Evolutionary conservation across 2,797 vertebrate species (phyloP).

Genomic region (Megalops cyprinoides): DNA sequence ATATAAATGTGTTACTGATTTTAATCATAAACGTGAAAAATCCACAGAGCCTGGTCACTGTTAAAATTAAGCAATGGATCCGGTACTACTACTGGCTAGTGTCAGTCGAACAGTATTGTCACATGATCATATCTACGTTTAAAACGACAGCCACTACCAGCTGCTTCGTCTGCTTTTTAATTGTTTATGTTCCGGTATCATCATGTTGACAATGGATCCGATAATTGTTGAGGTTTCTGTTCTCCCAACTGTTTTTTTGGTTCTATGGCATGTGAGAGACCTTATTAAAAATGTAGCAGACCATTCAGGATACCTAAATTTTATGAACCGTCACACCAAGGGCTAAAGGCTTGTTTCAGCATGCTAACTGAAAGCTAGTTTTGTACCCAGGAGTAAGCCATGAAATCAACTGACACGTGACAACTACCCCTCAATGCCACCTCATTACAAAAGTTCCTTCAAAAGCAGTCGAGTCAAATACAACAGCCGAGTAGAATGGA

Average conservation of each 20-base stretch:
- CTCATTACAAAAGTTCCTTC: not conserved
- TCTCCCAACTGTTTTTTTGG: not conserved
- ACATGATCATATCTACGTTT: not conserved
- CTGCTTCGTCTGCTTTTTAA: not conserved
- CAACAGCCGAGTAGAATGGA: not conserved
- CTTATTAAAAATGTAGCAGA: not conserved
- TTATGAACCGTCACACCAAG: not conserved
- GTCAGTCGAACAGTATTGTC: not conserved
- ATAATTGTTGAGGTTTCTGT: not conserved
- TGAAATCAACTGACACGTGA: not conserved
- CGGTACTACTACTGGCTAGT: not conserved
- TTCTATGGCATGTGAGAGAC: not conserved
- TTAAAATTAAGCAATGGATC: not conserved
- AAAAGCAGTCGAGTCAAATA: not conserved
- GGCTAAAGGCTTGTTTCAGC: not conserved
- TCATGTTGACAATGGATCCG: not conserved
- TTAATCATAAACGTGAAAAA: not conserved
- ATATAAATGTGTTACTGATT: not conserved
- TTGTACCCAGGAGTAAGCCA: not conserved
- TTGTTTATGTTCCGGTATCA: not conserved
- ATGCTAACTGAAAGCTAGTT: not conserved
- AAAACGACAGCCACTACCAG: not conserved
- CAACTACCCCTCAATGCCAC: not conserved
- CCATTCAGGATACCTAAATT: slow-evolving; percentile 6
- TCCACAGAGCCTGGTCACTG: too few species aligned